A percentile compares a stretch with the other conserved stretches of the same genome.
These are phyloP conservation scores for Aurelia coerulea DNA, from an alignment of 30 jellyfish, hydroid and myxozoan species.

Conservation along the genomic window DNA sequence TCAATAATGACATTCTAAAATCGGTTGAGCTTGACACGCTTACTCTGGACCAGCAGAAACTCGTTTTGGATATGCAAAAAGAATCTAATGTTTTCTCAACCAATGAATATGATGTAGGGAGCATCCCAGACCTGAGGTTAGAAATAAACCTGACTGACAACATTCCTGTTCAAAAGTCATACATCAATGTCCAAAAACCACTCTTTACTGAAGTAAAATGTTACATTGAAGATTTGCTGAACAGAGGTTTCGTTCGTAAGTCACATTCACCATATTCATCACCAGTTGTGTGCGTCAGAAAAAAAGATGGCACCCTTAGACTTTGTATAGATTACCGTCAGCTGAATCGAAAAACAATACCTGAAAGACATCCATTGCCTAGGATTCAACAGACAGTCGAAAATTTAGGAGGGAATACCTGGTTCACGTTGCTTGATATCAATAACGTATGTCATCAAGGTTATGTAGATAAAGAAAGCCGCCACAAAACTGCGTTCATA, in stretches of 20 bases:
- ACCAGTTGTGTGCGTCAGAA: conserved; percentile 53
- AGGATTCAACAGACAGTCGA: conserved; percentile 38
- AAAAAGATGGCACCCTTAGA: conserved; percentile 28
- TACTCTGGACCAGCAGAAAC: conserved; percentile 17
- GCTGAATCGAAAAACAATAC: conserved; percentile 34
- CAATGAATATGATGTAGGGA: conserved; percentile 47
- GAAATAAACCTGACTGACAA: conserved; percentile 37
- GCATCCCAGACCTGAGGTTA: conserved; percentile 23
- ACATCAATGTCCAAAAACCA: conserved; percentile 46
- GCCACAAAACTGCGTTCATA: conserved; percentile 30
- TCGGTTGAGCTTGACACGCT: conserved; percentile 34
- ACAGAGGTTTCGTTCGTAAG: conserved; percentile 22
- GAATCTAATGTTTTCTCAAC: conserved; percentile 29
- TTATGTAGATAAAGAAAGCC: conserved; percentile 23
- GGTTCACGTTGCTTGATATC: conserved; percentile 7
- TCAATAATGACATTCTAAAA: conserved; percentile 1
- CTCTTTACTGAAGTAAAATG: conserved; percentile 35
- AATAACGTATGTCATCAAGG: conserved; percentile 53
- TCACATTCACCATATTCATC: conserved; percentile 34
- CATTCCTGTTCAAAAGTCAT: conserved; percentile 34
- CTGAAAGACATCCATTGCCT: conserved; percentile 55
- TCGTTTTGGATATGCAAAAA: conserved; percentile 9
- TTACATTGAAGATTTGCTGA: conserved; percentile 25
- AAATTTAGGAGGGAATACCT: conserved; percentile 40
- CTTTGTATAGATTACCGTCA: conserved; percentile 36